Evolutionary conservation across 2,113 vertebrate species (phyloP).

Genomic region (Thalassarche chlororhynchos): DNA sequence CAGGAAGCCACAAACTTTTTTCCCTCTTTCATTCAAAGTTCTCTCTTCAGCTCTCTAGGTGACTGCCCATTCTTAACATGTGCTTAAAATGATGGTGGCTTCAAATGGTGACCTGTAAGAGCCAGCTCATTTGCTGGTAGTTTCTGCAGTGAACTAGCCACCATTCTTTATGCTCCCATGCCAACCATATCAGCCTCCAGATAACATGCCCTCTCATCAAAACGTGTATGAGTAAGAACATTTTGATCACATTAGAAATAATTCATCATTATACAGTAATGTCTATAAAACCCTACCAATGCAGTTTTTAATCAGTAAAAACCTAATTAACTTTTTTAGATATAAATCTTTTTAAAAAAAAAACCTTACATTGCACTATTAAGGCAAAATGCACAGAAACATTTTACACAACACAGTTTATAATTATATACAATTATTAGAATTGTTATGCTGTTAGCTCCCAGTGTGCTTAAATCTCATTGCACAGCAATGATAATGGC

Average conservation of each 20-base stretch:
- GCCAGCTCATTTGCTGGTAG: neutral
- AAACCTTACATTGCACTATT: neutral
- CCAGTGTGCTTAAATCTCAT: neutral
- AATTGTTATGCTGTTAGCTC: neutral
- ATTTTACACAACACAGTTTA: neutral
- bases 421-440: neutral
- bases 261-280: neutral
- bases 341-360: neutral
- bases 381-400: neutral
- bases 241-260: neutral
- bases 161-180: neutral
- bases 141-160: neutral
- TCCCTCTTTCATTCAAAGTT: neutral
- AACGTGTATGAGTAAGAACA: neutral
- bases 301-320: neutral
- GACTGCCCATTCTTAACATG: neutral
- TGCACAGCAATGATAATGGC: neutral
- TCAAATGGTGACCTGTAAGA: neutral
- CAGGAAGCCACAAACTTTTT: neutral
- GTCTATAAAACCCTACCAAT: neutral
- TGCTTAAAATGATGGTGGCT: neutral
- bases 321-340: neutral
- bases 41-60: neutral
- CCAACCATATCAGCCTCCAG: neutral
- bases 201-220: neutral